Base-by-base conservation (phyloP, 2,797 vertebrate genomes). In the Semaprochilodus insignis region DNA sequence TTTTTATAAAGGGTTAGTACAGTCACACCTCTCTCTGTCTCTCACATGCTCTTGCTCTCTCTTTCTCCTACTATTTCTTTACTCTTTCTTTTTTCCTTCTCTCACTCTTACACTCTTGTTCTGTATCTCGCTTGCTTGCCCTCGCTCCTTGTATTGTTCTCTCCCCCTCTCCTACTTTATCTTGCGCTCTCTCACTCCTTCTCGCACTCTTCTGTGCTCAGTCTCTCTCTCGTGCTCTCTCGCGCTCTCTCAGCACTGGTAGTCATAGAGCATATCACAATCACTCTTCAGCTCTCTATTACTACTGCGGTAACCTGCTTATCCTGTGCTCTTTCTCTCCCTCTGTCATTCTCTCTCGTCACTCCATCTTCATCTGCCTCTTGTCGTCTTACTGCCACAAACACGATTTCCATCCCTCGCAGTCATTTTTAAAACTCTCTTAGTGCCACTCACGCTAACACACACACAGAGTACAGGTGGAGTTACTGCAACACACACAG, bases 271-370 rank as follows among this genome's bases (percentile, higher is more conserved):
- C 74, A 78, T 65, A 85, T 85, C 83, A 85, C 81, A 48, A 55
- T 85, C 83, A 85, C 77, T 81, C 83, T 77, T 84, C 78, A 81
- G 67, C 67, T 77, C 72, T 81, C 78, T 84, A 81, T 84, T 81
- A 81, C 54, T 55, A 77, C 69, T 4, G 21, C 78, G 54, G 83
- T 81, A 85, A 85, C 69, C 75, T 11, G 27, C 77, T 85, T 85
- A 80, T 67, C 52, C 40, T 3, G 57, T 1, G 13, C 27, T 44
- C 77, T 60, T 44, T 44, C 74, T 34, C 60, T 59, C 57, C 60
- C 71, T 65, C 48, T 27, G 52, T 34, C 65, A 23, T 48, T 75
- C 19, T 67, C 23, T 16, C 70, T 59, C 75, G 3, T n/a, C 55
- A 36, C 31, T 71, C 75, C 51, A n/a, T 78, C 71, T 71, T 69